Percentiles rank a stretch among this genome's conserved stretches.
phyloP scores from a whole-genome alignment of 2,888 invertebrate species.

The Stramonita haemastoma region DNA sequence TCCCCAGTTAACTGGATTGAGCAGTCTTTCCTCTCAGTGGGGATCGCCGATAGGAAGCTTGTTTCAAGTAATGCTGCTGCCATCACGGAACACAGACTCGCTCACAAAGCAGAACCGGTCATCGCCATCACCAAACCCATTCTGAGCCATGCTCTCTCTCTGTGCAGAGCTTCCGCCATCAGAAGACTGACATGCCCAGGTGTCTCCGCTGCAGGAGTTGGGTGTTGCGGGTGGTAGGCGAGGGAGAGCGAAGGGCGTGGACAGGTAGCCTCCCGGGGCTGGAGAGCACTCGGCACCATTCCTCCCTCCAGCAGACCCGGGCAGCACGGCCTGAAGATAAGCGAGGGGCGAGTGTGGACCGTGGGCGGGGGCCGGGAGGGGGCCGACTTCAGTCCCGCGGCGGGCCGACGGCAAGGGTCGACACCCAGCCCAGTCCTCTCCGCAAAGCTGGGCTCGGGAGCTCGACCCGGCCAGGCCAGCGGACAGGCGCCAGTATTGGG shows the following conservation, averaged over 20 bases:
- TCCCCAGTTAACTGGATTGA: too few species aligned
- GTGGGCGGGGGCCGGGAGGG: slow-evolving; percentile 4
- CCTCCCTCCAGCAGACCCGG: not conserved
- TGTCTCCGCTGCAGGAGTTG: not conserved
- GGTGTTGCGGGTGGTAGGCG: too few species aligned
- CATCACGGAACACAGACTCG: too few species aligned
- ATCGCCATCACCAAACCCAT: too few species aligned
- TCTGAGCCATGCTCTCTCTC: too few species aligned
- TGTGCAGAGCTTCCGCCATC: too few species aligned
- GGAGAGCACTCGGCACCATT: not conserved
- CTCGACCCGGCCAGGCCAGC: not conserved
- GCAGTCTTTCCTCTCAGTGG: too few species aligned
- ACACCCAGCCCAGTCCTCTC: not conserved
- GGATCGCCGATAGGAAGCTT: too few species aligned
- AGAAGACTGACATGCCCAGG: not conserved
- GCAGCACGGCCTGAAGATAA: slow-evolving; percentile 26
- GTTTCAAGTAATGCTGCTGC: too few species aligned
- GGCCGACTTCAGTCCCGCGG: not conserved
- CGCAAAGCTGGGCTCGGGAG: not conserved
- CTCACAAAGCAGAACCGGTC: too few species aligned
- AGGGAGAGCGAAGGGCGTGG: not conserved
- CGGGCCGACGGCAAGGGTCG: not conserved
- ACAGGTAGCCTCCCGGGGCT: not conserved
- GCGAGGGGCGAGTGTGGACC: slow-evolving; percentile 12
- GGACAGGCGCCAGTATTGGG: not conserved